Evolutionary conservation across 2,797 vertebrate genomes (phyloP).

Genomic region (Catharus ustulatus): DNA sequence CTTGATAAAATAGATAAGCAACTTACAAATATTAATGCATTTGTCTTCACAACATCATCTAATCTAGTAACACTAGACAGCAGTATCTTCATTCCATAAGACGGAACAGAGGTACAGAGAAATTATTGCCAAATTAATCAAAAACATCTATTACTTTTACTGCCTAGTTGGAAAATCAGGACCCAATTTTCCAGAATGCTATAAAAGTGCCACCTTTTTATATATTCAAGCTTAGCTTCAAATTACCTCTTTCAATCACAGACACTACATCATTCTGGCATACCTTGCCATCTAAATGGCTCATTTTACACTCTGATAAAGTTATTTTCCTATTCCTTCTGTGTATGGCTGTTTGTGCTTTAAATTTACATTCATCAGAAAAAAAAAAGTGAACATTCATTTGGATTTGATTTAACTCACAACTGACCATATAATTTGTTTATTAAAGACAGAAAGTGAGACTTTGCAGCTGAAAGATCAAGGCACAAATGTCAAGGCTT

Average conservation of each 20-base stretch:
- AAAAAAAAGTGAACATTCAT: background rate
- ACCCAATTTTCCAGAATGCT: constrained; percentile 35
- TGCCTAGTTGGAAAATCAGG: constrained; percentile 29
- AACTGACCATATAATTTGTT: background rate
- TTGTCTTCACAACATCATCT: constrained; percentile 11
- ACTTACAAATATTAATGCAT: constrained; percentile 24
- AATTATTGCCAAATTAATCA: constrained; percentile 58
- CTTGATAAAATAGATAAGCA: background rate
- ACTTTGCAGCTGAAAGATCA: background rate
- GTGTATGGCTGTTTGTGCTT: background rate
- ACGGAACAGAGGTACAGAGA: background rate
- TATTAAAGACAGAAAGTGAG: background rate
- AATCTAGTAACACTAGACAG: background rate
- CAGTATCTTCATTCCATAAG: background rate
- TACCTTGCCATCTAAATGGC: background rate
- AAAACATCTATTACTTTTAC: constrained; percentile 14
- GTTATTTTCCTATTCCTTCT: background rate
- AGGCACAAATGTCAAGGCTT: background rate
- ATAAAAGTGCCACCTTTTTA: constrained; percentile 44
- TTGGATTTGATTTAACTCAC: background rate
- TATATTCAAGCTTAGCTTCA: constrained; percentile 33
- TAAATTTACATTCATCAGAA: background rate
- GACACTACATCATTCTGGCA: constrained; percentile 37
- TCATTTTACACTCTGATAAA: constrained; percentile 7
- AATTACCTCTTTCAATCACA: constrained; percentile 44